Base-by-base conservation (phyloP, 2,113 vertebrate genomes). In the Mesoclemmys tuberculata region DNA sequence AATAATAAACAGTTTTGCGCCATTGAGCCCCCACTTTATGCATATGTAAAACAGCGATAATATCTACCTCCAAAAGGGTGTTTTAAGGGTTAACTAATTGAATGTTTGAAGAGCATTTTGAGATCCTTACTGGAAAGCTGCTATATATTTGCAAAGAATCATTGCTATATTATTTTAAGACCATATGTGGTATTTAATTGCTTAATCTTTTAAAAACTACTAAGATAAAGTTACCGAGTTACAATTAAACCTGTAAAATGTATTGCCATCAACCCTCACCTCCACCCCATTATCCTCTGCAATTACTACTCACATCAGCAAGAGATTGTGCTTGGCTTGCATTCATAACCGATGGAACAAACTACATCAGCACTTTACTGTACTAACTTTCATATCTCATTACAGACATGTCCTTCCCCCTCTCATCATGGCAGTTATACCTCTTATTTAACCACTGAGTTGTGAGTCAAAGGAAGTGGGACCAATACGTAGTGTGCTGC, bases 251-350 rank as follows among this genome's bases (percentile, higher is more conserved):
- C 68, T 41, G n/a, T 41, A 41, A 11, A 74, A 74, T 41, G 19
- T 74, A 38, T 41, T 24, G n/a, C 21, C 38, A 41, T 74, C 68
- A 24, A 21, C 5, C 19, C 68, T 41, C 68, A 74, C 38, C 18
- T 74, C 10, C 38, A 75, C 38, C 41, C 71, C 71, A 14, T 75
- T 75, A 75, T 75, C 41, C 41, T 75, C 41, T 44, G 24, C n/a
- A 27, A 79, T 91, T 77, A 68, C 92, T 94, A 94, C 84, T 91
- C 93, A 93, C 91, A 85, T 84, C 58, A 87, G 84, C 85, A 89
- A 77, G 71, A 91, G 83, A 71, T 85, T 74, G 74, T 61, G 49
- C 64, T 2, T 96, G 93, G 95, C 94, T 91, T 97, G 91, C 90
- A 38, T 83, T 81, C 46, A 1, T 27, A 77, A 44, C 61, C 49